These are phyloP conservation scores for Ormyrus thymus DNA, from an alignment of 2,888 invertebrate species.

Conservation along the genomic window DNA sequence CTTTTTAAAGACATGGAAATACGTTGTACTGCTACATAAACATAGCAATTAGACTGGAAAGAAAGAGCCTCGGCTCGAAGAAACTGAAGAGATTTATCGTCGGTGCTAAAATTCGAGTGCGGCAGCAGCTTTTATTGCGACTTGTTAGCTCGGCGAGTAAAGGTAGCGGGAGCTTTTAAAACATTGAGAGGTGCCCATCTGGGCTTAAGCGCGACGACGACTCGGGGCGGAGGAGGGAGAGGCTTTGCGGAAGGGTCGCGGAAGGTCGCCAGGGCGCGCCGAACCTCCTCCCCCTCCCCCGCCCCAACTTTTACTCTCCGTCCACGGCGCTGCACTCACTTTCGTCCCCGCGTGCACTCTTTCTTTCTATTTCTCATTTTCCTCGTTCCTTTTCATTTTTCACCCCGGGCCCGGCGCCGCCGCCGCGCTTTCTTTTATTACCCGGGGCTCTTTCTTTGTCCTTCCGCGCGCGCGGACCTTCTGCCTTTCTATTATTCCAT, in stretches of 20 bases:
- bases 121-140: not conserved
- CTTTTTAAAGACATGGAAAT: too few relatives aligned
- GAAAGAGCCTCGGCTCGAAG: too few relatives aligned
- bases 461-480: not conserved
- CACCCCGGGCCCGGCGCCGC: not conserved
- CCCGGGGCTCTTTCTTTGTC: conserved; percentile 18
- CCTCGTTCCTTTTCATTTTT: conserved; percentile 21
- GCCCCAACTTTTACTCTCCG: not conserved
- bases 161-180: not conserved
- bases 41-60: too few relatives aligned
- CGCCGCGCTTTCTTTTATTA: conserved; percentile 10
- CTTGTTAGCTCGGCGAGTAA: not conserved
- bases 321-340: not conserved
- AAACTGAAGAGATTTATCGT: too few relatives aligned
- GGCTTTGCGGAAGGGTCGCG: not conserved
- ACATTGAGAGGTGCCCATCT: conserved; percentile 7
- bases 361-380: conserved; percentile 7
- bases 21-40: too few relatives aligned
- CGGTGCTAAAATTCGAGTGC: not conserved
- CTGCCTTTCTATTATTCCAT: conserved; percentile 25
- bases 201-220: not conserved
- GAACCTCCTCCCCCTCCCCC: not conserved
- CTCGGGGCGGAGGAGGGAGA: not conserved
- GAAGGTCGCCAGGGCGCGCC: not conserved
- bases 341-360: not conserved